Percentiles rank a stretch among this genome's conserved stretches.
These are phyloP conservation scores for Fissipunctia ypsillon DNA, from an alignment of 2,888 invertebrate genomes.

Conservation along the genomic window DNA sequence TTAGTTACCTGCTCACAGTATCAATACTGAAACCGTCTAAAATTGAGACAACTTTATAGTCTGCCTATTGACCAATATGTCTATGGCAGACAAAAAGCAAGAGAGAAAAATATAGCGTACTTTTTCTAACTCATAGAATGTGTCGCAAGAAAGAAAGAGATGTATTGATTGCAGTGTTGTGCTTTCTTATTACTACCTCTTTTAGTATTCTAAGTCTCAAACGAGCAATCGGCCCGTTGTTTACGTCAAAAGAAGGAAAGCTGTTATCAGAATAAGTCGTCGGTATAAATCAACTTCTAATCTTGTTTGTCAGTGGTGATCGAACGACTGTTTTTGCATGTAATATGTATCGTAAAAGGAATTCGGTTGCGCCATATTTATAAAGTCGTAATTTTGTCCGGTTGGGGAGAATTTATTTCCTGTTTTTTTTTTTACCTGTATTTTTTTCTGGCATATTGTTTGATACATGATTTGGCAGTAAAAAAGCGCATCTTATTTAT, in stretches of 20 bases:
- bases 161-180: background rate
- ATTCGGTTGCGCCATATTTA: conserved; percentile 36
- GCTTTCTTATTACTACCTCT: conserved; percentile 8
- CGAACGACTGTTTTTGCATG: conserved; percentile 76
- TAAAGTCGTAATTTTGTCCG: conserved; percentile 43
- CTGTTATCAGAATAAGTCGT: conserved; percentile 82
- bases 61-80: background rate
- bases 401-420: conserved; percentile 13
- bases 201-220: conserved; percentile 22
- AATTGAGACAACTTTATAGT: background rate
- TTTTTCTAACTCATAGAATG: background rate
- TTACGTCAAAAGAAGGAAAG: conserved; percentile 82
- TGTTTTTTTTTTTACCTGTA: background rate
- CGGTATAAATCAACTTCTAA: conserved; percentile 82
- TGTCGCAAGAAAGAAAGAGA: background rate
- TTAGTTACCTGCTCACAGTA: background rate
- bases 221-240: conserved; percentile 77
- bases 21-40: background rate
- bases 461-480: background rate
- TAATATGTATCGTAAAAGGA: conserved; percentile 52
- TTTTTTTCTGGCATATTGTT: background rate
- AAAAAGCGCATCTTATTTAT: background rate
- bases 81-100: background rate
- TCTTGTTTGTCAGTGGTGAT: conserved; percentile 81
- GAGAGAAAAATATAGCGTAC: background rate